Base-by-base conservation (phyloP, 2,113 vertebrate species). In the Ceyx cyanopectus region DNA sequence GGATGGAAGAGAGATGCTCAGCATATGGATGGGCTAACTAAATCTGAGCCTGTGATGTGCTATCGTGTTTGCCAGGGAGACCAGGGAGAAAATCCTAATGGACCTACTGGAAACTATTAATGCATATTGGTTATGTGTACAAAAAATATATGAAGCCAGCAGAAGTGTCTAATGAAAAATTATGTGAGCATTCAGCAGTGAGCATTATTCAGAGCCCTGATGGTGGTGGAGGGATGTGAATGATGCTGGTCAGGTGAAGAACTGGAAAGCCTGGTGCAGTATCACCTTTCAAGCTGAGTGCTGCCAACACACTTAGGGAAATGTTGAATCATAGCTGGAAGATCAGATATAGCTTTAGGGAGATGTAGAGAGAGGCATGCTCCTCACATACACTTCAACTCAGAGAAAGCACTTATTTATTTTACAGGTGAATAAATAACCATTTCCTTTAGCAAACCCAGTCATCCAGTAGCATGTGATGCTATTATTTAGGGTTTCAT, bases 41-140 rank as follows among this genome's bases (percentile, higher is more conserved):
- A 92, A 92, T 51, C 75, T 53, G 78, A 89, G 85, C 87, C 68
- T 77, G 72, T 51, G 61, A 57, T 85, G 32, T 83, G 75, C 60
- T 89, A 19, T 80, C 0, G 0, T 85, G 40, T 91, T 74, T 91
- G 79, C 92, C 76, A 94, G 81, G 62, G 87, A 95, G 78, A 76
- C 8, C 32, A 50, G 69, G 87, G 75, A 92, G 89, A 89, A 92
- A 95, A 87, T 95, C 93, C 81, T 95, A 92, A 95, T 95, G 85
- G 89, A 88, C 61, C 79, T 92, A 56, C 75, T 91, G 75, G 89
- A 93, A 92, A 87, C 81, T 87, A 72, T 80, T 94, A 87, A 96
- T 87, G 85, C 46, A 78, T 70, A 89, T 81, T 60, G 79, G 91
- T 93, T 87, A 9, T 61, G 75, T 92, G 72, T 83, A 83, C 81